phyloP scores from a whole-genome alignment of 2,888 invertebrate genomes.

The Harpalus rufipes region DNA sequence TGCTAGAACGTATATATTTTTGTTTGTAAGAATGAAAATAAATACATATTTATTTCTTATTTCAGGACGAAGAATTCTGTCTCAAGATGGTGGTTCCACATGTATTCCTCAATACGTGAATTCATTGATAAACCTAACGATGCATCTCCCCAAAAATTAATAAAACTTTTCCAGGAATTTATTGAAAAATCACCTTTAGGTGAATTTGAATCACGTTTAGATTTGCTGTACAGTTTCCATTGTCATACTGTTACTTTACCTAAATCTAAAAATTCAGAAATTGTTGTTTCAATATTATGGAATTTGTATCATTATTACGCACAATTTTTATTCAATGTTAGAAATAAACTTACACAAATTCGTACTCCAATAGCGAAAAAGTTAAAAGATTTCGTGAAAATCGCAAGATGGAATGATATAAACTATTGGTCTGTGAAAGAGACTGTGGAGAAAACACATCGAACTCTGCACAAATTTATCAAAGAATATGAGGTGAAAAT shows the following conservation, averaged over 20 bases:
- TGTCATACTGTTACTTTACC: slow-evolving; percentile 85
- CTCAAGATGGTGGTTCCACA: slow-evolving; percentile 94
- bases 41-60: not conserved
- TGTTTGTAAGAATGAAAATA: too few species aligned
- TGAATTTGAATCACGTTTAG: slow-evolving; percentile 89
- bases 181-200: slow-evolving; percentile 90
- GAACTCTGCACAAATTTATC: slow-evolving; percentile 90
- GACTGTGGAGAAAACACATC: slow-evolving; percentile 92
- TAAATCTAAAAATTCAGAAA: slow-evolving; percentile 77
- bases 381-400: slow-evolving; percentile 95
- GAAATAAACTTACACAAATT: slow-evolving; percentile 82
- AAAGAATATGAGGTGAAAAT: slow-evolving; percentile 88
- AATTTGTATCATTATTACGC: slow-evolving; percentile 91
- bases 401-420: slow-evolving; percentile 95
- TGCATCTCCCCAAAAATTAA: slow-evolving; percentile 76
- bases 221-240: slow-evolving; percentile 89
- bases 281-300: slow-evolving; percentile 85
- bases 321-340: slow-evolving; percentile 86
- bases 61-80: slow-evolving; percentile 83
- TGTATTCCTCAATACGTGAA: slow-evolving; percentile 86
- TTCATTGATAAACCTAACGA: slow-evolving; percentile 77
- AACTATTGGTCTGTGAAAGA: slow-evolving; percentile 96
- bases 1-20: too few species aligned
- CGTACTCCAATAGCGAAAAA: slow-evolving; percentile 94
- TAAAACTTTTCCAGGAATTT: slow-evolving; percentile 86